Base-by-base conservation (phyloP, 2,888 invertebrate species). In the Crepidodera aurea region DNA sequence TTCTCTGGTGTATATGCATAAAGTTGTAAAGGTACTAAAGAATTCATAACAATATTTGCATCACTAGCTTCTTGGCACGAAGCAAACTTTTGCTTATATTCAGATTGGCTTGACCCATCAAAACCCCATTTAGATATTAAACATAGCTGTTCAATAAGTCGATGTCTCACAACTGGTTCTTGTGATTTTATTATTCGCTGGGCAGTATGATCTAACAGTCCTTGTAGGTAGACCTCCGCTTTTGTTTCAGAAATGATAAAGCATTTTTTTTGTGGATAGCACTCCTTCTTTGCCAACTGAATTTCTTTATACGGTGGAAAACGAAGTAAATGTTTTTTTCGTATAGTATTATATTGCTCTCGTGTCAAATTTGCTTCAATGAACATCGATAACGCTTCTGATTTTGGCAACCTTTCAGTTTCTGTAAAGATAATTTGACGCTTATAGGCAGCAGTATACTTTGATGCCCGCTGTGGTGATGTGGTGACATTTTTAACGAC, bases 1-100 rank as follows among this genome's bases (percentile, higher is more conserved):
- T 2, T 27, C 2, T 37, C 15, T 13, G 12, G 37, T 2, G 2
- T 7, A 7, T 13, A 1, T 2, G 13, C 15, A 3, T 5, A 12
- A 13, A 50, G 29, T 15, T 50, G 29, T 13, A 50, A 27, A 1
- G 50, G 50, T 3, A 50, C 50, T 2, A 50, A n/a, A n/a, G 27
- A 25, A 27, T 27, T 50, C 2, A 50, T 6, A 13, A 29, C 2
- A 13, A 50, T 15, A 29, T n/a, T 32, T 10, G 50, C 50, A 50
- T 50, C 50, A 27, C 7, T 32, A 10, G 8, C 8, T 32, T 10
- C n/a, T 32, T 7, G 32, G 2, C n/a, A 7, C 2, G 8, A 7
- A 7, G 10, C 4, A 48, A 48, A 48, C 15, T 15, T 25, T 27
- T 48, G 46, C 18, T 44, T 12, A 18, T 15, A 12, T 19, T 18